phyloP scores from a whole-genome alignment of 2,113 vertebrate species.

The Ailurus styani region DNA sequence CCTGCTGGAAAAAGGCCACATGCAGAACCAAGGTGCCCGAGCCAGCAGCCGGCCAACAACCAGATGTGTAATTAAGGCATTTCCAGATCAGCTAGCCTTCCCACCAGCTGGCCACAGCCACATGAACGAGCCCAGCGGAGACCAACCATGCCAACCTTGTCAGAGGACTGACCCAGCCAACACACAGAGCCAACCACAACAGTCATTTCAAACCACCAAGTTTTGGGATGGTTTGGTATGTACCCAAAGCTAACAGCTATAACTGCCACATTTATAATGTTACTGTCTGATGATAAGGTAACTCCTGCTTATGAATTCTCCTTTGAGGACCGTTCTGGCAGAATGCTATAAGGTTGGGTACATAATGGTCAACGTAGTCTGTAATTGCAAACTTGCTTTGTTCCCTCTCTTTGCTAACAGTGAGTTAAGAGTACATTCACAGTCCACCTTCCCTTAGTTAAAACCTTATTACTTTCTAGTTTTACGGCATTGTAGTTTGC shows the following conservation, averaged over 20 bases:
- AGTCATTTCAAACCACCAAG: accelerated
- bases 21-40: accelerated
- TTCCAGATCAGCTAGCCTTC: background rate
- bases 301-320: background rate
- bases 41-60: background rate
- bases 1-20: background rate
- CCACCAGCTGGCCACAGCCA: background rate
- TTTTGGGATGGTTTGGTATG: background rate
- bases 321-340: background rate
- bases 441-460: background rate
- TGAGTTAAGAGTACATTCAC: background rate
- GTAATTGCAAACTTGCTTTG: background rate
- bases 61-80: accelerated
- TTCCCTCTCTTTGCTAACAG: background rate
- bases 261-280: background rate
- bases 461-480: background rate
- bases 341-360: background rate
- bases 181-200: background rate
- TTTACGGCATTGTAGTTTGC: background rate
- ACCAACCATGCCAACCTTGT: accelerated
- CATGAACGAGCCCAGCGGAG: accelerated
- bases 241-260: background rate
- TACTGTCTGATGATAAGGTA: background rate
- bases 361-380: background rate
- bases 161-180: accelerated